Evolutionary conservation across 1,140 invertebrate species (phyloP).

Genomic region (Nixonia krombeini): DNA sequence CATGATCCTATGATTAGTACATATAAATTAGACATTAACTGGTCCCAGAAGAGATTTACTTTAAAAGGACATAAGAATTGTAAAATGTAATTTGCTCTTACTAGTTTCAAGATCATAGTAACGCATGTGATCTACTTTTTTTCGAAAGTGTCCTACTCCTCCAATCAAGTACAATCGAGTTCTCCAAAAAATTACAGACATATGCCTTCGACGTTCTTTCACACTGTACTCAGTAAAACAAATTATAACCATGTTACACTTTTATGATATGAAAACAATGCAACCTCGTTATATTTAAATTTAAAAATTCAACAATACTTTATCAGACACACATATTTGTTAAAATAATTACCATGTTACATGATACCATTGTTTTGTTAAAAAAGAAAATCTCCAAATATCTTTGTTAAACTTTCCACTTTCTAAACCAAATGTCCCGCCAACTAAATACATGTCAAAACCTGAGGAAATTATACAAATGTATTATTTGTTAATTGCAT

Average conservation of each 20-base stretch:
- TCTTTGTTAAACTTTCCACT: slow-evolving; percentile 39
- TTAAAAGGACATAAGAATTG: neutral
- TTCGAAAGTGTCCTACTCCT: slow-evolving; percentile 49
- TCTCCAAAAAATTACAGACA: slow-evolving; percentile 47
- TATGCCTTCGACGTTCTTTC: slow-evolving; percentile 44
- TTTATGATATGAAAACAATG: neutral
- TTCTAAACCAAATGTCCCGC: slow-evolving; percentile 48
- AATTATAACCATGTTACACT: too few species aligned
- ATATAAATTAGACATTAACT: neutral
- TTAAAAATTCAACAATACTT: slow-evolving; percentile 5
- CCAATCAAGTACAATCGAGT: slow-evolving; percentile 48
- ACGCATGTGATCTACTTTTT: slow-evolving; percentile 36
- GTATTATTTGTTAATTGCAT: too few species aligned
- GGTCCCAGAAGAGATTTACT: neutral
- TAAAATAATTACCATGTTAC: slow-evolving; percentile 25
- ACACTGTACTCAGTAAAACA: slow-evolving; percentile 36
- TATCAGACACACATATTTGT: too few species aligned
- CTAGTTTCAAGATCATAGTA: slow-evolving; percentile 50
- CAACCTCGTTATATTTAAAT: neutral
- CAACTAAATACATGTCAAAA: slow-evolving; percentile 50
- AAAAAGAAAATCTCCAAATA: slow-evolving; percentile 50
- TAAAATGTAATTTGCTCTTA: neutral
- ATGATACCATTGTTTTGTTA: slow-evolving; percentile 52
- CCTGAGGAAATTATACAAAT: slow-evolving; percentile 23
- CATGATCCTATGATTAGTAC: slow-evolving; percentile 27